phyloP scores from a whole-genome alignment of 2,888 invertebrate species.

The Drosophila kambysellisi region DNA sequence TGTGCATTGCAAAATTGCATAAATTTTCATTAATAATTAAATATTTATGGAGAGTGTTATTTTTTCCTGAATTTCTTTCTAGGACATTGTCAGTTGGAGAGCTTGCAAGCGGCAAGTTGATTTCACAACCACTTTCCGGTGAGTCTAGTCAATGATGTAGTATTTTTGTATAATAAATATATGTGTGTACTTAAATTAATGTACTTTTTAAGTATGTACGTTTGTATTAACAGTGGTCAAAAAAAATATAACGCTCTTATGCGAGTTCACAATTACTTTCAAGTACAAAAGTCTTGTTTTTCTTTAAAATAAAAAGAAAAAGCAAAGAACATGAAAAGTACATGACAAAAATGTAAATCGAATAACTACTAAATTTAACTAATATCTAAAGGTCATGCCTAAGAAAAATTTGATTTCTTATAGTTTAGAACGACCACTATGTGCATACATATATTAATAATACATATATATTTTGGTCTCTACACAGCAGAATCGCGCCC shows the following conservation, averaged over 20 bases:
- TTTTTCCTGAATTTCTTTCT: slow-evolving; percentile 2
- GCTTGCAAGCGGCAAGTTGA: slow-evolving; percentile 36
- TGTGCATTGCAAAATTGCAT: not conserved
- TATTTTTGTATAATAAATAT: not conserved
- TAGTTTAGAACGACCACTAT: not conserved
- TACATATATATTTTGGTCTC: slow-evolving; percentile 50
- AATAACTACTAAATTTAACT: not conserved
- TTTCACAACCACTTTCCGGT: slow-evolving; percentile 34
- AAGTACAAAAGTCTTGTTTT: not conserved
- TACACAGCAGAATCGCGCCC: slow-evolving; percentile 58
- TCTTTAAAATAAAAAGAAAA: not conserved
- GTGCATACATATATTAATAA: not conserved
- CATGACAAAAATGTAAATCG: not conserved
- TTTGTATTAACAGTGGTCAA: not conserved
- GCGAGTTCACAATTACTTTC: not conserved
- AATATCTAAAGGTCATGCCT: not conserved
- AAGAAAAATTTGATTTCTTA: not conserved
- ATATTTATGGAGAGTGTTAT: not conserved
- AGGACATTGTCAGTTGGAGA: slow-evolving; percentile 37
- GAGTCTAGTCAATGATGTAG: slow-evolving; percentile 13
- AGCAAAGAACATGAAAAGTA: not conserved
- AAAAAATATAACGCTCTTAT: not conserved
- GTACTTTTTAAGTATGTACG: not conserved
- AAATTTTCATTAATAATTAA: not conserved
- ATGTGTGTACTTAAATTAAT: not conserved